Evolutionary conservation across 2,797 vertebrate genomes (phyloP).

Genomic region (Phyllotis vaccarum): DNA sequence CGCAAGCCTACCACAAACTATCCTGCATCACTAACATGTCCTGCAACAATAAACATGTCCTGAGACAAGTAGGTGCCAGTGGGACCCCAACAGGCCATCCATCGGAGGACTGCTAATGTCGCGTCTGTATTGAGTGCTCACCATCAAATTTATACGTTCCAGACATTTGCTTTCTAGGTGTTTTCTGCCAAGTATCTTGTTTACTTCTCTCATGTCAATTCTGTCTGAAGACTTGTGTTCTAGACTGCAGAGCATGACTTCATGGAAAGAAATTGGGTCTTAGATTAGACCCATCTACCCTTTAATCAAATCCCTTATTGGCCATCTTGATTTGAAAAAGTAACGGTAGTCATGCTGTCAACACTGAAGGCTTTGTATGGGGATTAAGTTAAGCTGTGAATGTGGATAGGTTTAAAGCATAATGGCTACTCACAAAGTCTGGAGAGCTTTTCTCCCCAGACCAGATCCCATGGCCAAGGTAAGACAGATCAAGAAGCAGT

Average conservation of each 20-base stretch:
- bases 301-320: neutral
- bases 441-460: neutral
- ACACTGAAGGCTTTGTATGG: neutral
- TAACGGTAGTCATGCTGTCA: neutral
- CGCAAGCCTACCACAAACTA: rapidly evolving
- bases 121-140: neutral
- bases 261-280: neutral
- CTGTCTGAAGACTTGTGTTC: neutral
- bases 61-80: neutral
- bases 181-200: neutral
- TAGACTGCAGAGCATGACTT: neutral
- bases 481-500: neutral
- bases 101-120: neutral
- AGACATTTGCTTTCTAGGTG: neutral
- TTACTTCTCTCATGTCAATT: neutral
- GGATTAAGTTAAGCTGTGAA: neutral
- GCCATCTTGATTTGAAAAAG: constrained; percentile 5
- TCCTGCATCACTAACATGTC: too few relatives aligned
- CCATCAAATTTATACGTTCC: neutral
- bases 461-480: neutral
- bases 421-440: neutral
- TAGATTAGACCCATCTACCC: neutral
- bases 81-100: neutral
- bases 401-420: neutral
- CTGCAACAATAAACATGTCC: neutral